Evolutionary conservation across 2,797 vertebrate genomes (phyloP), one percentile per base, ranked within the genome.

Genomic region (Hapalemur alaotrensis): DNA sequence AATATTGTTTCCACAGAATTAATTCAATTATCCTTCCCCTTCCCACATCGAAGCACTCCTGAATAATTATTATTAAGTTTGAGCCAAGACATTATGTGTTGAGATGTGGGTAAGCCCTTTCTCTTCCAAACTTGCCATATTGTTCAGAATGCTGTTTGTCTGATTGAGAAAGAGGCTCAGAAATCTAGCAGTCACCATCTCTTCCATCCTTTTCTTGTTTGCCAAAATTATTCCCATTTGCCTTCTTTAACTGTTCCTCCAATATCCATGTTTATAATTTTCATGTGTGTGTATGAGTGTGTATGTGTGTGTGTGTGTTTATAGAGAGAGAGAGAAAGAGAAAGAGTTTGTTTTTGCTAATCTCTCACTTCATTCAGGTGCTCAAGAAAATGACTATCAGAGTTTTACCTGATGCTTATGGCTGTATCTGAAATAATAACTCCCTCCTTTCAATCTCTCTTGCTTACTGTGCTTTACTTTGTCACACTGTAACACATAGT

Each of bases 221-320:
- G 30, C 67, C 52, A 61, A 61, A 94, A 94, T 69, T n/a, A 69
- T 65, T 18, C 18, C 12, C 81, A 22, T 30, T 88, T 75, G 7
- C 18, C 6, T 82, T 65, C 52, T 25, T 79, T 75, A 61, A 73
- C 35, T 52, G 65, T 65, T 30, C 1, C 59, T 82, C 13, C 69
- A 46, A n/a, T 72, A 59, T 61, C 7, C 7, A 14, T 22, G 2
- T 20, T 87, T 61, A 46, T 48, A 46, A n/a, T 30, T 14, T 63
- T 61, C 4, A 2, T 63, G 1, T 61, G 11, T 61, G 28, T 32
- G 13, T 63, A 13, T 30, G 12, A 30, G 4, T 63, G 57, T 32
- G 2, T 5, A 0, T 28, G 25, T 30, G 0, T 61, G 11, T 59
- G 23, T 28, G 1, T 59, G 5, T 61, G 13, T 30, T 5, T 13